These are phyloP conservation scores for Lysandra coridon DNA, from an alignment of 2,888 invertebrate species.

Conservation along the genomic window DNA sequence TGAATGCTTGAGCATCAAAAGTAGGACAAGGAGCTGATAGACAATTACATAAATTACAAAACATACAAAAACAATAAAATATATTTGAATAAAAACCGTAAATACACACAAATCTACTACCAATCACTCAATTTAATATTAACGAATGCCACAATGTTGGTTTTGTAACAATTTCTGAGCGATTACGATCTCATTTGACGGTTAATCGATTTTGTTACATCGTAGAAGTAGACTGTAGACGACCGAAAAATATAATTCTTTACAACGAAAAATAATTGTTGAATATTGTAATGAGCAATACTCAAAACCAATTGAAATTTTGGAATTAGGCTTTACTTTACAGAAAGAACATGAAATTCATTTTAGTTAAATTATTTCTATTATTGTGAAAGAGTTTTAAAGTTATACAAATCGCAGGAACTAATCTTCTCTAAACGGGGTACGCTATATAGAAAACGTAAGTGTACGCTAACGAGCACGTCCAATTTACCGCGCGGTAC, in stretches of 20 bases:
- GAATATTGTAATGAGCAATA: too few species aligned
- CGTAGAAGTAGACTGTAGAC: too few species aligned
- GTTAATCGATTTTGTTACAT: background rate
- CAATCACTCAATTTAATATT: background rate
- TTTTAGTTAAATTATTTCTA: too few species aligned
- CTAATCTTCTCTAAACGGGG: constrained; percentile 42
- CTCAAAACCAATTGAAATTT: too few species aligned
- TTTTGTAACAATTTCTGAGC: background rate
- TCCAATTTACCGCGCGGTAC: constrained; percentile 73
- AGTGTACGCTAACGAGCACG: constrained; percentile 64
- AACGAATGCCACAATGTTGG: background rate
- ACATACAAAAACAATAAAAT: background rate
- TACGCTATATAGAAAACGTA: constrained; percentile 43
- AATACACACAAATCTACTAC: background rate
- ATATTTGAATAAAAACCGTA: background rate
- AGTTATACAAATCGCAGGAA: constrained; percentile 4
- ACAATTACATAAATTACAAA: too few species aligned
- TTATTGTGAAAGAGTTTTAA: background rate
- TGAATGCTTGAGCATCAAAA: too few species aligned
- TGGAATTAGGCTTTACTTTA: too few species aligned
- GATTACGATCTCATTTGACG: background rate
- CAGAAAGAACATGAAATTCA: too few species aligned
- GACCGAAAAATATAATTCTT: too few species aligned
- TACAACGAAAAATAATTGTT: too few species aligned
- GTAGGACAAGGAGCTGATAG: too few species aligned